Conservation (phyloP, 2,888 invertebrate genomes). For the Volucella inanis region DNA sequence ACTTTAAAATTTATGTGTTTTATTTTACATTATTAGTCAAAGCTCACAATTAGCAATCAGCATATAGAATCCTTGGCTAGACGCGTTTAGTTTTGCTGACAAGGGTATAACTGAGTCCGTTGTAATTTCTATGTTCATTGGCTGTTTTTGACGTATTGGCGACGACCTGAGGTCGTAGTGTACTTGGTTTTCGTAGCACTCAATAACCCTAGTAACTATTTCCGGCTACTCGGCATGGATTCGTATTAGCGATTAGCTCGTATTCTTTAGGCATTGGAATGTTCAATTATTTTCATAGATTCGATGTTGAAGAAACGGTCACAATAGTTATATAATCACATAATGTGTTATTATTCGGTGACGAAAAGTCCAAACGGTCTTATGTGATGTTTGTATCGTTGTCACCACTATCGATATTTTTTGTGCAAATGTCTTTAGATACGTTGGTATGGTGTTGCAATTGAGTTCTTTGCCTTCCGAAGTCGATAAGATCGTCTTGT, state of each 20-base stretch:
- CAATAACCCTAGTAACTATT: conserved; percentile 92
- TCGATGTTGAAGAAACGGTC: conserved; percentile 84
- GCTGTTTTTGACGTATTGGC: conserved; percentile 78
- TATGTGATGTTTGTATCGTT: conserved; percentile 85
- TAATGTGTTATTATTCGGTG: conserved; percentile 89
- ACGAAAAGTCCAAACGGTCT: conserved; percentile 92
- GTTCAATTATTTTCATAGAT: conserved; percentile 77
- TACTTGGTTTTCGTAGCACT: conserved; percentile 87
- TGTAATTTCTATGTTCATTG: conserved; percentile 87
- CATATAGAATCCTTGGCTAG: no score
- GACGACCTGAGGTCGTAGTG: conserved; percentile 84
- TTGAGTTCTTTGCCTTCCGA: conserved; percentile 83
- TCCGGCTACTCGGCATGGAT: conserved; percentile 89
- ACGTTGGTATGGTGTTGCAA: conserved; percentile 83
- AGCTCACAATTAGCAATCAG: no score
- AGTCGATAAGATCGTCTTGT: conserved; percentile 82
- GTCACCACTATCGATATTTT: conserved; percentile 81
- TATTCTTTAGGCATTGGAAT: conserved; percentile 88
- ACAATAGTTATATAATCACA: conserved; percentile 89
- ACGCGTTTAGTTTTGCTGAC: conserved; percentile 94
- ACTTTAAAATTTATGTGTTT: no score
- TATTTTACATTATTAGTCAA: no score
- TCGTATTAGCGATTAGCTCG: conserved; percentile 89
- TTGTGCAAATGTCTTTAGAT: conserved; percentile 76
- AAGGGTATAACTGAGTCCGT: conserved; percentile 91